Conservation (phyloP, 2,888 invertebrate species). For the Orthosia gothica region DNA sequence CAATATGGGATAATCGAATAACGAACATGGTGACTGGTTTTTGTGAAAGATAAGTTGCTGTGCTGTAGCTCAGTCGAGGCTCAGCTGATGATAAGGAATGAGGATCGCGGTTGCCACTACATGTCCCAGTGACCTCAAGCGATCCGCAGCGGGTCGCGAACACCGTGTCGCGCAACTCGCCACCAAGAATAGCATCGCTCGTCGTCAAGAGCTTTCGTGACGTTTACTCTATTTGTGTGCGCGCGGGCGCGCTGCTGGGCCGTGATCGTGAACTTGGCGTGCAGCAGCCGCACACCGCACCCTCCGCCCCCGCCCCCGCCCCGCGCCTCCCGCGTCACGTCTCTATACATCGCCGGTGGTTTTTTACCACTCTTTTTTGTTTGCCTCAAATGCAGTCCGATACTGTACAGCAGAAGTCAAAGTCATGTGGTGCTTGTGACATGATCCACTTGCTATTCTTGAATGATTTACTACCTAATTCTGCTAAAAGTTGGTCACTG, state of each 20-base stretch:
- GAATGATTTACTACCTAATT: too few relatives aligned
- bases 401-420: neutral
- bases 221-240: constrained; percentile 68
- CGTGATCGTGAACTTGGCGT: constrained; percentile 79
- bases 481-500: too few relatives aligned
- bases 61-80: neutral
- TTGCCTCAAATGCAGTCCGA: neutral
- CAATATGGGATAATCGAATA: neutral
- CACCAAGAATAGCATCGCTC: constrained; percentile 55
- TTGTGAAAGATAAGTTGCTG: constrained; percentile 2
- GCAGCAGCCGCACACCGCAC: neutral
- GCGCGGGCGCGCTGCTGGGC: constrained; percentile 33
- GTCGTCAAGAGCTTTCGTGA: constrained; percentile 42
- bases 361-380: neutral
- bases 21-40: neutral
- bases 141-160: constrained; percentile 12
- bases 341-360: neutral
- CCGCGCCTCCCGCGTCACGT: constrained; percentile 45
- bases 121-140: constrained; percentile 40
- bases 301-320: too few relatives aligned
- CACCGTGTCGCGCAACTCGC: constrained; percentile 15
- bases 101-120: neutral
- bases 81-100: neutral
- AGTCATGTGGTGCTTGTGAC: too few relatives aligned
- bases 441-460: too few relatives aligned